Base-by-base conservation (phyloP, 2,113 vertebrate species). In the Calypte anna region DNA sequence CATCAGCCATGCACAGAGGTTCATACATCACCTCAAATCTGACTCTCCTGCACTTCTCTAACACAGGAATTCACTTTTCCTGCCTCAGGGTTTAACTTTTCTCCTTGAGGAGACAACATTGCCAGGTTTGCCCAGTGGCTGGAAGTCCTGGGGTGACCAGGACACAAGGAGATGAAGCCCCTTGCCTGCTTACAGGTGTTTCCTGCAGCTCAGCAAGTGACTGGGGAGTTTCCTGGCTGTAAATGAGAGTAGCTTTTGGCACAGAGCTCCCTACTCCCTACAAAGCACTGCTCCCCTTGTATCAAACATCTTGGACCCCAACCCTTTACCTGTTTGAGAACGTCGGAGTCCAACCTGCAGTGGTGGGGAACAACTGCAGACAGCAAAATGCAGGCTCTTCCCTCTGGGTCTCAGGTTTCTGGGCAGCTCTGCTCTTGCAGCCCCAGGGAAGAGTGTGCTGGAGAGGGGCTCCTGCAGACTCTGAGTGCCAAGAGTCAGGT, bases 191-290 rank as follows among this genome's bases (percentile, higher is more conserved):
- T 3, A 1, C 9, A 12, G 21, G 38, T 87, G 84, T 72, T 89
- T 93, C 30, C 94, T 79, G 77, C 86, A 50, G 53, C 30, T 93
- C n/a, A 3, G 58, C 21, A 82, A 57, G 64, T 54, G 91, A 79
- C 80, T 92, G 72, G 93, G 91, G 92, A 36, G 75, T 96, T 91
- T 53, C 38, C 81, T 84, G 61, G 89, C 94, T 92, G 86, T 66
- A 90, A 92, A 84, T 78, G 93, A 89, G 86, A 91, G 89, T 81
- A 80, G 93, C 81, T 73, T 87, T 89, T 93, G 95, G 93, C 93
- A 91, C 62, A 20, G 89, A 22, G 51, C 72, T 91, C 87, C 92
- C 94, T 92, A 64, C 61, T 88, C 72, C 80, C 58, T 14, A 4
- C 78, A 14, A 62, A 91, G 93, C 88, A 83, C 64, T 46, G 48